Evolutionary conservation across 2,888 invertebrate genomes (phyloP), one percentile per base, ranked within the genome.

Genomic region (Bugula neritina): DNA sequence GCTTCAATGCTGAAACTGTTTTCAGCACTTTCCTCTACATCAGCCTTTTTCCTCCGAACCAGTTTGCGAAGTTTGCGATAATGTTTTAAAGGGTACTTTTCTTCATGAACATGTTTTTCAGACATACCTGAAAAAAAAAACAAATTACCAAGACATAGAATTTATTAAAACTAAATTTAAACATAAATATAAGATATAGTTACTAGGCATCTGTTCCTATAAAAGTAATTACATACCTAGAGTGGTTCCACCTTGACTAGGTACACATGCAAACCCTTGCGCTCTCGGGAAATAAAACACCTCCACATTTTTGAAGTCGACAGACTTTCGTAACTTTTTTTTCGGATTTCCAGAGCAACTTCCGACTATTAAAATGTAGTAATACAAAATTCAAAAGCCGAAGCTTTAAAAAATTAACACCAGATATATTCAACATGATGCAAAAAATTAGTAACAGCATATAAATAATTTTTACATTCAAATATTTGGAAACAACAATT

Each of bases 221-320:
- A 17, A 5, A 43, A 10, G 5, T 21, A 25, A 57, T 17, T 21
- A 71, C 77, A 75, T 78, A 85, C 86, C 86, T 76, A 97, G 87
- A 1, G 96, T 96, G 17, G 86, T 86, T 54, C 87, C 87, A 29
- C 88, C 88, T 80, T 87, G 84, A 74, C 85, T 84, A n/a, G 86
- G 86, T 13, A 86, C 85, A 79, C 86, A 86, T 2, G 84, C 84
- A 76, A 86, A 86, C 21, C 86, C 86, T 77, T 87, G 86, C 69
- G 93, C 89, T 80, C 97, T 87, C 1, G 93, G 93, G 86, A 98
- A 97, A 86, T 96, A 97, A 85, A 89, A 97, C 13, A 97, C 94
- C 27, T 93, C 93, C 0, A 97, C 96, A 76, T 90, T 91, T 78
- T 94, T 91, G 83, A 97, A 97, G 76, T 90, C 89, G 75, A 97